Percentiles rank a stretch among this genome's conserved stretches.
Conservation (phyloP, 1,140 invertebrate genomes). For the Drosophila jambulina region DNA sequence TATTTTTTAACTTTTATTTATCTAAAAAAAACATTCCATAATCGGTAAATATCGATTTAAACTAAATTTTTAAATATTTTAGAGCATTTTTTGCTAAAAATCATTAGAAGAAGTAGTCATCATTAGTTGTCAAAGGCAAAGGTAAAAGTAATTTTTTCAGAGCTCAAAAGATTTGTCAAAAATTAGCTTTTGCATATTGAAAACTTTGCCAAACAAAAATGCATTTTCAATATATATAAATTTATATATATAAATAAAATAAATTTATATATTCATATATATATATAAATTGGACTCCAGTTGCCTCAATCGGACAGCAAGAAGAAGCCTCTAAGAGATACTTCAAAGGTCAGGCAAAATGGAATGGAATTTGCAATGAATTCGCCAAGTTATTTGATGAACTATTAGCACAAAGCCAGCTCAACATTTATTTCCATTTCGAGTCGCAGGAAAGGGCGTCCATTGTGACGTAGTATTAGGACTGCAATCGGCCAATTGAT, state of each 20-base stretch:
- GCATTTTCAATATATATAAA: not conserved
- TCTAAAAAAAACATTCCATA: not conserved
- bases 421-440: constrained; percentile 29
- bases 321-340: not conserved
- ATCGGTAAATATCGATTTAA: not conserved
- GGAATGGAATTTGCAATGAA: constrained; percentile 17
- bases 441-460: not conserved
- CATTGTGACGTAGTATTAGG: constrained; percentile 29
- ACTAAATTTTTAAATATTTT: not conserved
- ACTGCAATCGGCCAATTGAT: constrained; percentile 51
- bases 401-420: constrained; percentile 36
- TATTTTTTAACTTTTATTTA: not conserved
- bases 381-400: constrained; percentile 37
- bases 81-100: not conserved
- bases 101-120: not conserved
- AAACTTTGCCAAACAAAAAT: not conserved
- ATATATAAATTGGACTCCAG: not conserved
- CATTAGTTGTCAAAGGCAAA: not conserved
- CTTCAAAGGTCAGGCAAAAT: constrained; percentile 1
- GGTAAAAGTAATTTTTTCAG: not conserved
- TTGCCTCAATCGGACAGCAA: not conserved
- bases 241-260: too few relatives aligned
- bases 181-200: not conserved
- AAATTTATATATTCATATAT: not conserved
- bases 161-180: not conserved